A percentile compares a stretch with the other conserved stretches of the same genome.
Evolutionary conservation across 2,797 vertebrate genomes (phyloP).

Genomic region (Eospalax fontanierii): DNA sequence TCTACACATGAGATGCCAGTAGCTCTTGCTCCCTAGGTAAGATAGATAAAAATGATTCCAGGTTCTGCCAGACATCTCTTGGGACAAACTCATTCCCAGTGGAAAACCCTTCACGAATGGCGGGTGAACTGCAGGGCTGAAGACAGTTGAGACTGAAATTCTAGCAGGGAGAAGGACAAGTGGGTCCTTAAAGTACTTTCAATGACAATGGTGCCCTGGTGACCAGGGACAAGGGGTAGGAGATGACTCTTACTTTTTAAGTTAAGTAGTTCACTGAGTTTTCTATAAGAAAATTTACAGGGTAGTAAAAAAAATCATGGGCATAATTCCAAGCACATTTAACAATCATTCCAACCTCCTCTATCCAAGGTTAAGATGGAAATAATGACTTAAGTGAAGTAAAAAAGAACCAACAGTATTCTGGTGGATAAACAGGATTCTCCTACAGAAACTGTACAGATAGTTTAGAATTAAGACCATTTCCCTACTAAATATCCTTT

Average conservation of each 20-base stretch:
- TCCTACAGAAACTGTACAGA: constrained; percentile 64
- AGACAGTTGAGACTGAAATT: constrained; percentile 51
- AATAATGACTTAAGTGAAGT: constrained; percentile 69
- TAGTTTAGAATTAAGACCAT: neutral
- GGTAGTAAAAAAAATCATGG: constrained; percentile 61
- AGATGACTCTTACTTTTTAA: constrained; percentile 68
- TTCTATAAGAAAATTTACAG: constrained; percentile 72
- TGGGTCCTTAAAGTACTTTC: constrained; percentile 50
- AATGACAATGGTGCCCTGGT: constrained; percentile 48
- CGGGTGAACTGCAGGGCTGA: neutral
- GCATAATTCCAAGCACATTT: constrained; percentile 69
- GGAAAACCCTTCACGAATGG: neutral
- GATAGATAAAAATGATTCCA: neutral
- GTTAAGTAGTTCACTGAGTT: constrained; percentile 77
- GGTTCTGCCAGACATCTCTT: neutral
- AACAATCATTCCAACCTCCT: constrained; percentile 59
- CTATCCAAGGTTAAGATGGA: constrained; percentile 74
- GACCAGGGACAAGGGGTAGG: constrained; percentile 47
- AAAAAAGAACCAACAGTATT: neutral
- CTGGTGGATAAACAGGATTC: constrained; percentile 46
- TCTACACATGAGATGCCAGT: neutral
- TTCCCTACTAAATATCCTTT: constrained; percentile 15
- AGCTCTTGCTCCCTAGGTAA: neutral
- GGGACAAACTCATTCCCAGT: neutral
- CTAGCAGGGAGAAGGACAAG: constrained; percentile 27